A percentile compares a stretch with the other conserved stretches of the same genome.
These are phyloP conservation scores for Salminus brasiliensis DNA, from an alignment of 2,113 vertebrate genomes.

Conservation along the genomic window DNA sequence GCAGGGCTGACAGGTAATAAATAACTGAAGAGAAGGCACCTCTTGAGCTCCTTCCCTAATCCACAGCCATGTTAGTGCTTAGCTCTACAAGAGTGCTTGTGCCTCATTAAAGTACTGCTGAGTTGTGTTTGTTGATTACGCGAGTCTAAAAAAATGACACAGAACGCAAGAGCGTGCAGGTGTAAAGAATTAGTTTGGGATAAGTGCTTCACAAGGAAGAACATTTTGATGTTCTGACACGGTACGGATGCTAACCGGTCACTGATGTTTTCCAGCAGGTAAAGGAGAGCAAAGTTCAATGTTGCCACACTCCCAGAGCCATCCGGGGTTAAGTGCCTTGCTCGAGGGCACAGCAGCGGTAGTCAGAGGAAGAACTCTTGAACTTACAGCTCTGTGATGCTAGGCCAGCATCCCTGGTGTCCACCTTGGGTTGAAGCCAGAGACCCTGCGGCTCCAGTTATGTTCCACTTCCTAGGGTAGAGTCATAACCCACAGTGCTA, in stretches of 20 bases:
- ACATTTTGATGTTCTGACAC: not conserved
- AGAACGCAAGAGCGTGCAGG: conserved; percentile 10
- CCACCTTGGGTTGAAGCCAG: conserved; percentile 26
- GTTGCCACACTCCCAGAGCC: not conserved
- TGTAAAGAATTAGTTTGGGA: conserved; percentile 29
- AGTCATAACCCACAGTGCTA: conserved; percentile 7
- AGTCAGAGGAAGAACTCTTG: conserved; percentile 17
- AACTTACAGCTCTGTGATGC: conserved; percentile 20
- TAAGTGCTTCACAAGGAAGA: not conserved
- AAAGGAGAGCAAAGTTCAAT: not conserved
- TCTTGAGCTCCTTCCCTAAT: conserved; percentile 8
- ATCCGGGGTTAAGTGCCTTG: not conserved
- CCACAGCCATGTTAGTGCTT: conserved; percentile 15
- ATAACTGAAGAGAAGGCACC: conserved; percentile 29
- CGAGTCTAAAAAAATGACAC: conserved; percentile 32
- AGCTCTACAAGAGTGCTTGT: conserved; percentile 34
- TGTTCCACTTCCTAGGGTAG: conserved; percentile 11
- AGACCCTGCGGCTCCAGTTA: not conserved
- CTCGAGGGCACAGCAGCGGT: not conserved
- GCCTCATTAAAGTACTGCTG: conserved; percentile 20
- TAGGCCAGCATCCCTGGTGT: conserved; percentile 28
- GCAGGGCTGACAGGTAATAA: conserved; percentile 36
- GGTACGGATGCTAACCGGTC: not conserved
- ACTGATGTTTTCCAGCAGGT: not conserved
- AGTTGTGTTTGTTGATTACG: conserved; percentile 27